Conservation (phyloP, 2,113 vertebrate species). For the Oryzias curvinotus region DNA sequence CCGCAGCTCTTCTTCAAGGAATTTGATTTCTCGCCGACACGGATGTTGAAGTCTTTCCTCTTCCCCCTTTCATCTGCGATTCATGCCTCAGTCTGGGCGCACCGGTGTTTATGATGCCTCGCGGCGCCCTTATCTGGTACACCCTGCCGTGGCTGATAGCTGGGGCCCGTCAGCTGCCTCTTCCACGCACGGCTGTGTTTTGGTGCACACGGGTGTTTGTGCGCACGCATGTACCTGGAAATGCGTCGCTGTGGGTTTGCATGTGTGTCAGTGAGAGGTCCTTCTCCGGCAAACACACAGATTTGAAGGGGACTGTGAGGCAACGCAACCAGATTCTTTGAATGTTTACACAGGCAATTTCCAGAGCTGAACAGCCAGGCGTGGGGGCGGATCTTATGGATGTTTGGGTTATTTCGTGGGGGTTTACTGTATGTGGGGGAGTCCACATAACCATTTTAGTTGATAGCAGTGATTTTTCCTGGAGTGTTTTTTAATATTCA, state of each 20-base stretch:
- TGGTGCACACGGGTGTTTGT: conserved; percentile 19
- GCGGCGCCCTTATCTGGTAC: conserved; percentile 50
- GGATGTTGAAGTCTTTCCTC: conserved; percentile 48
- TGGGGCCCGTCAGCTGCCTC: conserved; percentile 49
- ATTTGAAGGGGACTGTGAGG: conserved; percentile 1
- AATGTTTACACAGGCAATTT: too few relatives aligned
- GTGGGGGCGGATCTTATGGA: conserved; percentile 40
- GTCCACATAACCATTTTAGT: too few relatives aligned
- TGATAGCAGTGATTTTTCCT: too few relatives aligned
- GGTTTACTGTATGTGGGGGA: not conserved
- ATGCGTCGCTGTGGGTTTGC: not conserved
- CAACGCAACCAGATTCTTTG: too few relatives aligned
- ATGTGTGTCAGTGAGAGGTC: not conserved
- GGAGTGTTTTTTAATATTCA: too few relatives aligned
- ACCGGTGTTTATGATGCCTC: conserved; percentile 61
- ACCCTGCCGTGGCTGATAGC: conserved; percentile 60
- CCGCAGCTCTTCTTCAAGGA: conserved; percentile 44
- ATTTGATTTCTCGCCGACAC: conserved; percentile 60
- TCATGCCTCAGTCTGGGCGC: conserved; percentile 24
- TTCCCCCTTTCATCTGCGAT: conserved; percentile 56
- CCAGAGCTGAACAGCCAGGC: conserved; percentile 8
- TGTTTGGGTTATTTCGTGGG: conserved; percentile 31
- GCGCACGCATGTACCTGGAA: conserved; percentile 2
- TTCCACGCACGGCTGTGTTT: conserved; percentile 21
- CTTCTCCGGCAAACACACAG: conserved; percentile 21